Evolutionary conservation across 1,140 invertebrate species (phyloP).

Genomic region (Drosophila ogumai): DNA sequence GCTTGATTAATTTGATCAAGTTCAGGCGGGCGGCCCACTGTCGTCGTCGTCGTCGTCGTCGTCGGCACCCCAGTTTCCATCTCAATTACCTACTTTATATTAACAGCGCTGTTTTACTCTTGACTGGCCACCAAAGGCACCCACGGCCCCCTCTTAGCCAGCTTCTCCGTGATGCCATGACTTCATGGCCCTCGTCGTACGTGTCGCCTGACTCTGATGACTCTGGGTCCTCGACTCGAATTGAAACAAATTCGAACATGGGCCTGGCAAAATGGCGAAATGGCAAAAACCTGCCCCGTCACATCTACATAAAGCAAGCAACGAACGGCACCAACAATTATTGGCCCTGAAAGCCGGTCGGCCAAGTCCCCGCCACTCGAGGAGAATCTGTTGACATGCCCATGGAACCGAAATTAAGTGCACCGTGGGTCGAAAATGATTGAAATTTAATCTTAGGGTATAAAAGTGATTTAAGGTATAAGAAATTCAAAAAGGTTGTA

Average conservation of each 20-base stretch:
- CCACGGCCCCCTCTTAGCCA: no score
- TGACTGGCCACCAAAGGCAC: slow-evolving; percentile 44
- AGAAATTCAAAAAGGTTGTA: background rate
- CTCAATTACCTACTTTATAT: slow-evolving; percentile 79
- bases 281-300: slow-evolving; percentile 50
- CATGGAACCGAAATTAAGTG: slow-evolving; percentile 46
- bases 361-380: slow-evolving; percentile 22
- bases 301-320: slow-evolving; percentile 64
- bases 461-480: background rate
- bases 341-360: slow-evolving; percentile 39
- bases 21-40: slow-evolving; percentile 23
- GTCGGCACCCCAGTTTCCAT: slow-evolving; percentile 17
- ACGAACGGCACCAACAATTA: slow-evolving; percentile 51
- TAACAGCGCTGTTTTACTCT: slow-evolving; percentile 67
- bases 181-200: slow-evolving; percentile 76
- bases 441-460: no score
- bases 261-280: slow-evolving; percentile 55
- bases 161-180: slow-evolving; percentile 44
- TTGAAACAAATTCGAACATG: slow-evolving; percentile 82
- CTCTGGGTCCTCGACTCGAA: slow-evolving; percentile 35
- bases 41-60: background rate
- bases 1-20: slow-evolving; percentile 83
- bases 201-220: slow-evolving; percentile 46
- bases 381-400: slow-evolving; percentile 54
- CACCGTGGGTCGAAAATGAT: slow-evolving; percentile 28